phyloP scores from a whole-genome alignment of 2,113 vertebrate species.

The Boulengeromyrus knoepffleri region DNA sequence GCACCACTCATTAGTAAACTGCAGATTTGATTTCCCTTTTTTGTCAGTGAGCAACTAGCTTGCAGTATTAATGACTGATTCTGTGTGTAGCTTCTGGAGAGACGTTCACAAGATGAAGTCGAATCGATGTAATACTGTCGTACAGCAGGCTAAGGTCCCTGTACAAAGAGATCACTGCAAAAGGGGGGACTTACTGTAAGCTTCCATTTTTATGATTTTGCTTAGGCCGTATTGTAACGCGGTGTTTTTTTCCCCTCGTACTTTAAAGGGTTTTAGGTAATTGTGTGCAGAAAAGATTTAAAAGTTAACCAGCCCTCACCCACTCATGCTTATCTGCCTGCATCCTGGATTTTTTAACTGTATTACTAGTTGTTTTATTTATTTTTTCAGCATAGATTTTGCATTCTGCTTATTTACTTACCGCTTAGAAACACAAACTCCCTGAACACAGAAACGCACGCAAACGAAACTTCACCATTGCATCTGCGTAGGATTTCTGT shows the following conservation, averaged over 20 bases:
- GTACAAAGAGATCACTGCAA: slow-evolving; percentile 8
- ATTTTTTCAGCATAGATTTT: not conserved
- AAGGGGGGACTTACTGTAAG: slow-evolving; percentile 66
- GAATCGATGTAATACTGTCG: slow-evolving; percentile 51
- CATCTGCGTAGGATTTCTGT: slow-evolving; percentile 31
- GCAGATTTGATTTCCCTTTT: slow-evolving; percentile 41
- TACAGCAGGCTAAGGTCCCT: slow-evolving; percentile 19
- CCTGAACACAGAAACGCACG: not conserved
- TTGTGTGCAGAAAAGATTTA: slow-evolving; percentile 25
- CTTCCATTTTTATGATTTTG: slow-evolving; percentile 47
- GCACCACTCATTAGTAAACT: slow-evolving; percentile 55
- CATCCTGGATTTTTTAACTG: slow-evolving; percentile 18
- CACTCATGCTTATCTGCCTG: not conserved
- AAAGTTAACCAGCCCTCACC: slow-evolving; percentile 37
- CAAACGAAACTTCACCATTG: not conserved
- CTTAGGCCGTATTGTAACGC: slow-evolving; percentile 6
- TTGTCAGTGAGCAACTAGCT: slow-evolving; percentile 53
- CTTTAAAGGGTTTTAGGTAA: slow-evolving; percentile 20
- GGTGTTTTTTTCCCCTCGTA: not conserved
- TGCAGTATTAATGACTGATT: slow-evolving; percentile 60
- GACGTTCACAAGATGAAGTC: slow-evolving; percentile 33
- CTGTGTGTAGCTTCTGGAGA: slow-evolving; percentile 48
- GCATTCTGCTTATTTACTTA: not conserved
- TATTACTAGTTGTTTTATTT: not conserved
- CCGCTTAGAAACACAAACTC: not conserved